Conservation (phyloP, 1,140 invertebrate species). For the Saccostrea cuccullata region DNA sequence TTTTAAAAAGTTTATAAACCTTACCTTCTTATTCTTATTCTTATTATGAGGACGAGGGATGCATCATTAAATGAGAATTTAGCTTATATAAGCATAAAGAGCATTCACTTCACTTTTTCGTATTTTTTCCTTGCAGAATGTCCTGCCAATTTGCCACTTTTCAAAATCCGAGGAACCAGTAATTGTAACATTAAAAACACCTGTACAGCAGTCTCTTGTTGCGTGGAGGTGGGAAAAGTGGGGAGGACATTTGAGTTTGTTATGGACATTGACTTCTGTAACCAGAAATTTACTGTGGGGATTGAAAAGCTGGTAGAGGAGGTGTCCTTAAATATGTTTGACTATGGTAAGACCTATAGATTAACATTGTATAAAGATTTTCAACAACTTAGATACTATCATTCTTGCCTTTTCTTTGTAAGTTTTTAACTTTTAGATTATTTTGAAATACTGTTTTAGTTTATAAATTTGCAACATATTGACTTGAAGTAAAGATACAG, state of each 20-base stretch:
- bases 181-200: conserved; percentile 15
- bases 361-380: background rate
- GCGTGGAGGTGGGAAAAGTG: conserved; percentile 30
- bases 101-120: background rate
- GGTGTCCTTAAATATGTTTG: conserved; percentile 13
- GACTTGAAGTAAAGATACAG: too few relatives aligned
- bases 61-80: too few relatives aligned
- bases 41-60: too few relatives aligned
- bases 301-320: conserved; percentile 26
- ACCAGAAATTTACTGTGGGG: conserved; percentile 31
- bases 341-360: conserved; percentile 15
- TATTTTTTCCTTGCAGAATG: background rate
- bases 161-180: conserved; percentile 11
- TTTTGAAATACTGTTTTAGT: too few relatives aligned
- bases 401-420: too few relatives aligned
- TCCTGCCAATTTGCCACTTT: background rate
- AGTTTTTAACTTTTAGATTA: too few relatives aligned
- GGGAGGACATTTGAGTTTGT: conserved; percentile 10
- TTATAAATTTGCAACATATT: too few relatives aligned
- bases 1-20: too few relatives aligned
- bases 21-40: too few relatives aligned
- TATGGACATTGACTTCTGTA: conserved; percentile 34
- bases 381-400: too few relatives aligned
- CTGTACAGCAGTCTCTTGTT: conserved; percentile 28
- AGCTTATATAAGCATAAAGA: background rate